Conservation (phyloP, 2,888 invertebrate genomes). For the Sarcophaga rosellei region DNA sequence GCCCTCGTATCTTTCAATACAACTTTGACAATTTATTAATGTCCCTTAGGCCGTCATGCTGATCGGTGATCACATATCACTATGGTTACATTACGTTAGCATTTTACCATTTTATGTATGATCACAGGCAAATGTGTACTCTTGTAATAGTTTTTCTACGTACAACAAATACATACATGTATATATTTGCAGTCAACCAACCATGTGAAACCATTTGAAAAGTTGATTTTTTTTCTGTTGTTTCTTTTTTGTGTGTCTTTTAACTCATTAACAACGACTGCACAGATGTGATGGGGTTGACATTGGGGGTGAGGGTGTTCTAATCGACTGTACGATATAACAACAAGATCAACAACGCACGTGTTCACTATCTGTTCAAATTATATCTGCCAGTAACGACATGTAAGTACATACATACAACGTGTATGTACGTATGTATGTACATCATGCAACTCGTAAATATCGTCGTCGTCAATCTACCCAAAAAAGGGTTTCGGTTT, state of each 20-base stretch:
- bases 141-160: constrained; percentile 32
- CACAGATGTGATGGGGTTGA: constrained; percentile 10
- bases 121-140: constrained; percentile 44
- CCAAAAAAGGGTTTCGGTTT: background rate
- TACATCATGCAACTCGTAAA: too few relatives aligned
- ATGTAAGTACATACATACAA: background rate
- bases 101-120: constrained; percentile 2
- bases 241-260: background rate
- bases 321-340: constrained; percentile 4
- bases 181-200: constrained; percentile 48
- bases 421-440: background rate
- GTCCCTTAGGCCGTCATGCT: background rate
- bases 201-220: constrained; percentile 65
- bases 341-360: constrained; percentile 51
- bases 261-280: background rate
- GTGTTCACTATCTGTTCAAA: constrained; percentile 46
- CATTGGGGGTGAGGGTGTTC: constrained; percentile 18
- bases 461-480: too few relatives aligned
- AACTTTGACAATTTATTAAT: constrained; percentile 46
- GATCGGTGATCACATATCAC: constrained; percentile 34
- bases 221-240: background rate
- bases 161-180: background rate
- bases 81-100: constrained; percentile 48
- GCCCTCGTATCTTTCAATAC: background rate
- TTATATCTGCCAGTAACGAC: background rate